phyloP scores from a whole-genome alignment of 2,797 vertebrate genomes.

The Champsocephalus esox region DNA sequence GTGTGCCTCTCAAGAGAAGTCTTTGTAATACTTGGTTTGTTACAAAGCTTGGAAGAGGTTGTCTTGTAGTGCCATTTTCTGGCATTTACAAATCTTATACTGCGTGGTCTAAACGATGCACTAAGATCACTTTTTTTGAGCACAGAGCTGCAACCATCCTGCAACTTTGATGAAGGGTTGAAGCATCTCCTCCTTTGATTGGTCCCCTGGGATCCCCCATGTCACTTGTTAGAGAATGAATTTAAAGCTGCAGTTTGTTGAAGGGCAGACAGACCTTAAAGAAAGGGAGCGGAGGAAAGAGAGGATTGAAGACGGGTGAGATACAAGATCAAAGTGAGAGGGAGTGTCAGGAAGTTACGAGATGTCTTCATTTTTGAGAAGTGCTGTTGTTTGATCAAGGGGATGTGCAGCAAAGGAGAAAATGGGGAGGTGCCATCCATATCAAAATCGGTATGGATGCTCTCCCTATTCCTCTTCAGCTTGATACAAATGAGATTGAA shows the following conservation, averaged over 20 bases:
- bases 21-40: neutral
- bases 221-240: conserved; percentile 30
- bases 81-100: neutral
- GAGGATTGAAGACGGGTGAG: conserved; percentile 55
- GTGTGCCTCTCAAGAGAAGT: neutral
- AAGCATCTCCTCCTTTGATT: conserved; percentile 3
- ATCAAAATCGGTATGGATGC: conserved; percentile 39
- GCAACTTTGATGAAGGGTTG: conserved; percentile 26
- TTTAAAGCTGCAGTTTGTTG: conserved; percentile 59
- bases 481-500: conserved; percentile 27
- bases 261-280: conserved; percentile 64
- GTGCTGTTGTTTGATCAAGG: conserved; percentile 73
- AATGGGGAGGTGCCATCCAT: conserved; percentile 55
- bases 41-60: neutral
- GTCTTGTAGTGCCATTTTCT: conserved; percentile 5
- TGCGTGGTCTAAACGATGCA: neutral
- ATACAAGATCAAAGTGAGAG: conserved; percentile 71
- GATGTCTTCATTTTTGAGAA: conserved; percentile 68
- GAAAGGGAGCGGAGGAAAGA: conserved; percentile 21
- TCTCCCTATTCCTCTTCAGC: conserved; percentile 31
- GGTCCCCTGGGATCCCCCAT: conserved; percentile 8
- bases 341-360: conserved; percentile 63
- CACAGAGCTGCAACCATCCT: conserved; percentile 11
- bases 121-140: conserved; percentile 4
- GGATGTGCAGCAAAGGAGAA: conserved; percentile 50